Conservation (phyloP, 2,888 invertebrate species). For the Pachycephus smyrnensis region DNA sequence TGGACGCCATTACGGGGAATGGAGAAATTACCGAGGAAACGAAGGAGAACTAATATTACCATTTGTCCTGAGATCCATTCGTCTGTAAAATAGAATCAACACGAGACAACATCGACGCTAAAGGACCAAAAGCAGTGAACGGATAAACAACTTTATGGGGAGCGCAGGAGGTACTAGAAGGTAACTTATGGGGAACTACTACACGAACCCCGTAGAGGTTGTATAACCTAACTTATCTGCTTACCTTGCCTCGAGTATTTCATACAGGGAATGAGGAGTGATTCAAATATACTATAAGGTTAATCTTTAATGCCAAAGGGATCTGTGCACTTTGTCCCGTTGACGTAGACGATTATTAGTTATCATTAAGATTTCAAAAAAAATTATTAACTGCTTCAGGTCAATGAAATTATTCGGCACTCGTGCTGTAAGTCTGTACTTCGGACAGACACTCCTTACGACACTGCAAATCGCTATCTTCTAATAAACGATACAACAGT, state of each 20-base stretch:
- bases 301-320: not conserved
- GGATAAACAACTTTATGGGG: slow-evolving; percentile 57
- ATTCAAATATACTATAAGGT: not conserved
- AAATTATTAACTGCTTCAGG: not conserved
- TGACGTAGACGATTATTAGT: not conserved
- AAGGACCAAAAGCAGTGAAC: slow-evolving; percentile 52
- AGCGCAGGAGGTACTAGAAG: slow-evolving; percentile 46
- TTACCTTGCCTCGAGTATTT: not conserved
- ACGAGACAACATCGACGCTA: slow-evolving; percentile 21
- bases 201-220: not conserved
- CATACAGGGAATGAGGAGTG: not conserved
- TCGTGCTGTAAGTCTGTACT: not conserved
- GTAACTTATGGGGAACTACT: slow-evolving; percentile 23
- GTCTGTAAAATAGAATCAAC: not conserved
- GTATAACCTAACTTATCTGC: not conserved
- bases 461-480: not conserved
- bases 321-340: not conserved
- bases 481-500: not conserved
- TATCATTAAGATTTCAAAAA: not conserved
- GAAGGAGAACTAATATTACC: not conserved
- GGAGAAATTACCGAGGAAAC: not conserved
- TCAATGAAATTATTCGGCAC: not conserved
- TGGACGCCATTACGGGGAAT: not conserved
- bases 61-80: not conserved
- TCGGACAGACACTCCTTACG: not conserved